Evolutionary conservation across 1,140 invertebrate genomes (phyloP).

Genomic region (Antheraea mylitta): DNA sequence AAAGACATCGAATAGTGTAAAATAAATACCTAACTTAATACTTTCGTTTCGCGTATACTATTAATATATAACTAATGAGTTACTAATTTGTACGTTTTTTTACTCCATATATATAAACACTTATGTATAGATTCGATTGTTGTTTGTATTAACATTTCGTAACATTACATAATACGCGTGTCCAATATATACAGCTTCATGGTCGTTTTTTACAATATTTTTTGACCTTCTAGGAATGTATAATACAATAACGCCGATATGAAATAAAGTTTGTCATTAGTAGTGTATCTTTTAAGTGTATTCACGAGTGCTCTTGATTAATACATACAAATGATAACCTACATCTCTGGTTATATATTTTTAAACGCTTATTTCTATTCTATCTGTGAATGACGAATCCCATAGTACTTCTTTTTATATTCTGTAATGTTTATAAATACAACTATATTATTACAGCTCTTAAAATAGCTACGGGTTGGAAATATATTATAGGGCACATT

Average conservation of each 20-base stretch:
- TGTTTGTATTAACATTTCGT: not conserved
- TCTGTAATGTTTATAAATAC: slow-evolving; percentile 1
- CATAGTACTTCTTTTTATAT: not conserved
- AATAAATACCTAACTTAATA: too few species aligned
- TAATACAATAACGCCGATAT: not conserved
- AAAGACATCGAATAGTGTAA: too few species aligned
- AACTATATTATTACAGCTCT: too few species aligned
- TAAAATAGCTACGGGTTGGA: too few species aligned
- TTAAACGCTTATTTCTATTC: not conserved
- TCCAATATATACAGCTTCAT: not conserved
- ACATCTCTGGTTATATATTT: not conserved
- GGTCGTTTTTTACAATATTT: too few species aligned
- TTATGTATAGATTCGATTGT: too few species aligned
- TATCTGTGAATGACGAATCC: not conserved
- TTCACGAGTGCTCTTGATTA: not conserved
- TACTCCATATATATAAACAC: too few species aligned
- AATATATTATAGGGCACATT: too few species aligned
- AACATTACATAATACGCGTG: not conserved
- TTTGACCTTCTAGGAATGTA: not conserved
- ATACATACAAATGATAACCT: not conserved
- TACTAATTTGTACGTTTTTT: too few species aligned
- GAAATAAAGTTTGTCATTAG: not conserved
- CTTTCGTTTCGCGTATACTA: too few species aligned
- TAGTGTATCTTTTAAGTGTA: not conserved
- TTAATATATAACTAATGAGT: too few species aligned